These are phyloP conservation scores for Mionectes olivaceus DNA, from an alignment of 2,797 vertebrate genomes.

Conservation along the genomic window DNA sequence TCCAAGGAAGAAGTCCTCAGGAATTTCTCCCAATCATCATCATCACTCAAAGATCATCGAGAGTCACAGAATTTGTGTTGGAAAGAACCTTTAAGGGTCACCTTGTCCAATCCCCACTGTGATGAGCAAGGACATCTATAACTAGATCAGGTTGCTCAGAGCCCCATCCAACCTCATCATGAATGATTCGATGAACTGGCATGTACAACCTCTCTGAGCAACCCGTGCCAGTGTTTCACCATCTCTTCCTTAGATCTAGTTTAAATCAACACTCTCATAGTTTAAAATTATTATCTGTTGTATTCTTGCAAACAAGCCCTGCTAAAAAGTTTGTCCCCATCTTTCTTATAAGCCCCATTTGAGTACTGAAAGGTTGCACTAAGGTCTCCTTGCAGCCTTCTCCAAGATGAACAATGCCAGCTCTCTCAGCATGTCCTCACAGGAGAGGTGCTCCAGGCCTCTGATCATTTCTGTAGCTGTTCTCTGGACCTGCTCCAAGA, in stretches of 20 bases:
- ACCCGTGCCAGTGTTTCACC: not conserved
- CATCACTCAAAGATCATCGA: rapidly evolving
- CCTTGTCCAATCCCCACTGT: not conserved
- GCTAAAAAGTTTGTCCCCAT: not conserved
- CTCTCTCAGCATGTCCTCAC: not conserved
- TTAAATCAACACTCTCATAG: not conserved
- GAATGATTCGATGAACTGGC: not conserved
- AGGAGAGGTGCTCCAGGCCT: not conserved
- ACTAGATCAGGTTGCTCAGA: not conserved
- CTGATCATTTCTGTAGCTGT: not conserved
- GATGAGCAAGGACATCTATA: not conserved
- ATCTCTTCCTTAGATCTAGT: not conserved
- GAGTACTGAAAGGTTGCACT: not conserved
- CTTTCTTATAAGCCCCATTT: not conserved
- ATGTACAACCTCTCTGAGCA: not conserved
- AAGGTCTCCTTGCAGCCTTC: not conserved
- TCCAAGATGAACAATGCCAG: not conserved
- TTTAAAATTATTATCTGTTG: not conserved
- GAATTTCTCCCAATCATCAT: not conserved
- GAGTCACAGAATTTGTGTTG: not conserved
- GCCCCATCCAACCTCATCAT: not conserved
- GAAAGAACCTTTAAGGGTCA: not conserved
- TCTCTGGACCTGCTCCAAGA: not conserved
- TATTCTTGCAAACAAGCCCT: not conserved
- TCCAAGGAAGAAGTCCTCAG: not conserved